Evolutionary conservation across 2,888 invertebrate genomes (phyloP).

Genomic region (Ernsta delagoae): DNA sequence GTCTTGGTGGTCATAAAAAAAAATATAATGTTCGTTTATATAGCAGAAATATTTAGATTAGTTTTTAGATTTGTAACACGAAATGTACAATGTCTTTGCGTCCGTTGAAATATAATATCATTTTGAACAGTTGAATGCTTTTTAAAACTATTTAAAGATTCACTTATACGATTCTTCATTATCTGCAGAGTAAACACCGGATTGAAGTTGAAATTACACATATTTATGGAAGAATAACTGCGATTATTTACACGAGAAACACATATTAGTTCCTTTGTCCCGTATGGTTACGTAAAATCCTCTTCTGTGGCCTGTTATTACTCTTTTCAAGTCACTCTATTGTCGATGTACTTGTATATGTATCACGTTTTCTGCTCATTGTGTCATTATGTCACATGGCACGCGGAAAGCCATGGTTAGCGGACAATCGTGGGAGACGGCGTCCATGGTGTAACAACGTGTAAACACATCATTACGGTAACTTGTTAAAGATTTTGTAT

Average conservation of each 20-base stretch:
- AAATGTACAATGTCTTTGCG: no score
- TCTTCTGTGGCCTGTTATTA: conserved; percentile 5
- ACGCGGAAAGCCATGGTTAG: conserved; percentile 14
- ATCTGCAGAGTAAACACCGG: no score
- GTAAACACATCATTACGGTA: background rate
- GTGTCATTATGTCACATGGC: conserved; percentile 21
- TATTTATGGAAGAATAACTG: background rate
- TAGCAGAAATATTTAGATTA: no score
- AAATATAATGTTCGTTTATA: no score
- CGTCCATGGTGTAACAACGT: background rate
- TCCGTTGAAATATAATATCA: no score
- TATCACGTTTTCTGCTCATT: conserved; percentile 18
- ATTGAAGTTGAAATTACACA: no score
- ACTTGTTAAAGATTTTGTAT: no score
- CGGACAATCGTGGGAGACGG: background rate
- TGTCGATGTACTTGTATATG: conserved; percentile 21
- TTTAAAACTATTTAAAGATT: no score
- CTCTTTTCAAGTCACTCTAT: conserved; percentile 13
- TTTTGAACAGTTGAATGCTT: no score
- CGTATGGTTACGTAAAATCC: background rate
- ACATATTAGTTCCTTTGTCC: background rate
- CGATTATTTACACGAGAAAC: background rate
- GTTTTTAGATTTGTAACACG: no score
- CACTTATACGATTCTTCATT: no score
- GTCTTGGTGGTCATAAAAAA: no score